Evolutionary conservation across 2,797 vertebrate genomes (phyloP).

Genomic region (Microctenopoma lineatum): DNA sequence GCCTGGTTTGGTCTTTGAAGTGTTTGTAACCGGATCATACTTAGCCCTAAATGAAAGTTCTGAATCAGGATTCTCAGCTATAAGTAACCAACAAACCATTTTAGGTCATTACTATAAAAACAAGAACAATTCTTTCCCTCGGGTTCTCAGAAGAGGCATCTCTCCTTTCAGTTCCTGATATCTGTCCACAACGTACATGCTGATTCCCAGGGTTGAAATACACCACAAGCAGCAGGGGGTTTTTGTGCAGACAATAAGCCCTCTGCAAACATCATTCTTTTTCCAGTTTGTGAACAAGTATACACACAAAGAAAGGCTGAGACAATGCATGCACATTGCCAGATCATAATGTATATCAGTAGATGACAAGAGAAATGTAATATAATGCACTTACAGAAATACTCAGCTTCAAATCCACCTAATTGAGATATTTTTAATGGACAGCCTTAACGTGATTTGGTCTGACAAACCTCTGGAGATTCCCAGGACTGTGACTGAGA

Average conservation of each 20-base stretch:
- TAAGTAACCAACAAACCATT: slow-evolving; percentile 6
- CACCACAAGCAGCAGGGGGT: slow-evolving; percentile 45
- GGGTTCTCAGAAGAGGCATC: slow-evolving; percentile 1
- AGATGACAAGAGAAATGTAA: slow-evolving; percentile 37
- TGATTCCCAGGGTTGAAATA: slow-evolving; percentile 39
- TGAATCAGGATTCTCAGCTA: slow-evolving; percentile 11
- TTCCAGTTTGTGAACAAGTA: slow-evolving; percentile 3
- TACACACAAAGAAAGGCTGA: slow-evolving; percentile 10
- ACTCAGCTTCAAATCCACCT: slow-evolving; percentile 36
- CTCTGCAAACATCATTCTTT: slow-evolving; percentile 17
- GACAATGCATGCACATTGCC: slow-evolving; percentile 38
- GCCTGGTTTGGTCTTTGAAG: neutral
- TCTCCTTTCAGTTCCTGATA: slow-evolving; percentile 21
- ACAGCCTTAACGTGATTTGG: slow-evolving; percentile 38
- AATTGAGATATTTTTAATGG: slow-evolving; percentile 31
- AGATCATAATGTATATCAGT: slow-evolving; percentile 39
- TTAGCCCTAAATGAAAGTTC: slow-evolving; percentile 8
- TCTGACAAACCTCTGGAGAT: slow-evolving; percentile 44
- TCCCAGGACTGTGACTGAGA: slow-evolving; percentile 43
- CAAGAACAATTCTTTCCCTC: slow-evolving; percentile 13
- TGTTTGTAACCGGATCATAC: slow-evolving; percentile 3
- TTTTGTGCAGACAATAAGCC: slow-evolving; percentile 24
- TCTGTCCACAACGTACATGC: slow-evolving; percentile 19
- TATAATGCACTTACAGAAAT: slow-evolving; percentile 37
- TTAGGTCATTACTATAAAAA: slow-evolving; percentile 7